Percentiles rank a stretch among this genome's conserved stretches.
Evolutionary conservation across 1,140 invertebrate genomes (phyloP).

Genomic region (Drosophila pachea): DNA sequence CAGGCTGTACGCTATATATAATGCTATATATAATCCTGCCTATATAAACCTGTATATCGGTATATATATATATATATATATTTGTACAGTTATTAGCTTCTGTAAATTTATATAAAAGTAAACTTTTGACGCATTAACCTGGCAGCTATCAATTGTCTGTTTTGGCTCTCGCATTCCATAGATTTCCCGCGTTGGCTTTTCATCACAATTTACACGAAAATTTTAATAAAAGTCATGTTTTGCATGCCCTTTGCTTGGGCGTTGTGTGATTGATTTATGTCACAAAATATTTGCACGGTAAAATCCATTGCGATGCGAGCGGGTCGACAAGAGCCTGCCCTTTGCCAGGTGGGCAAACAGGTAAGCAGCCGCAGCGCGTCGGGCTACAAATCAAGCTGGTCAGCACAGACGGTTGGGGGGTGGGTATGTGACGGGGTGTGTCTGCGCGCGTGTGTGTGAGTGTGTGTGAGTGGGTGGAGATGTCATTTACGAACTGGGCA

Average conservation of each 20-base stretch:
- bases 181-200: background rate
- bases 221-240: slow-evolving; percentile 59
- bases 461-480: background rate
- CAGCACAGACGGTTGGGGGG: background rate
- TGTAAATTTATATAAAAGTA: slow-evolving; percentile 20
- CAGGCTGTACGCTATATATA: slow-evolving; percentile 6
- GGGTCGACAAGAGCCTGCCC: slow-evolving; percentile 2
- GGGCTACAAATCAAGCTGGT: slow-evolving; percentile 27
- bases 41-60: background rate
- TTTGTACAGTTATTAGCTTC: background rate
- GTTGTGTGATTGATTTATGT: slow-evolving; percentile 50
- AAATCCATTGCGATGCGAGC: slow-evolving; percentile 26
- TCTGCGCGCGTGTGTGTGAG: background rate
- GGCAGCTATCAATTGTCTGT: background rate
- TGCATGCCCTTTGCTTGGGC: slow-evolving; percentile 23
- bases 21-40: background rate
- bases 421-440: no score
- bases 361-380: slow-evolving; percentile 13
- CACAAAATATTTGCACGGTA: slow-evolving; percentile 42
- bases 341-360: slow-evolving; percentile 27
- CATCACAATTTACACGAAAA: slow-evolving; percentile 25
- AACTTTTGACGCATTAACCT: slow-evolving; percentile 7
- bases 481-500: slow-evolving; percentile 18
- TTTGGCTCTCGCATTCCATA: slow-evolving; percentile 8
- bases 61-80: background rate